Conservation (phyloP, 2,113 vertebrate genomes). For the Prionailurus bengalensis region DNA sequence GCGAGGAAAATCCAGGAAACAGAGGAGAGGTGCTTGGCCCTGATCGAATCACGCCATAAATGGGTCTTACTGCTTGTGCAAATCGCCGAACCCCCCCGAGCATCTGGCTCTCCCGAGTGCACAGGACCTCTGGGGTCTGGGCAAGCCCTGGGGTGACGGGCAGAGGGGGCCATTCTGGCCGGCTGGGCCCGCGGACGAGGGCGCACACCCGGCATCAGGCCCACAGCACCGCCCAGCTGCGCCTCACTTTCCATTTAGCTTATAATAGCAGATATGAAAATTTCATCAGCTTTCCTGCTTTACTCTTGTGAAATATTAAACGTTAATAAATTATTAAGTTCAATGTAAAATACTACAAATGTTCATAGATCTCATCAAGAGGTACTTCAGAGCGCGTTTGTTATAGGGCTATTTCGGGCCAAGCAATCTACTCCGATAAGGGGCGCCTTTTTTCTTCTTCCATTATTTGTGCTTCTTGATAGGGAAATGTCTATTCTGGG, state of each 20-base stretch:
- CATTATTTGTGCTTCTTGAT: neutral
- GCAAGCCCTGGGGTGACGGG: fast-evolving
- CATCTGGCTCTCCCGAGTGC: neutral
- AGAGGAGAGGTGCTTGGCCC: neutral
- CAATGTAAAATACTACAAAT: slow-evolving; percentile 88
- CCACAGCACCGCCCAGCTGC: slow-evolving; percentile 52
- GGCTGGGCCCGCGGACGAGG: fast-evolving
- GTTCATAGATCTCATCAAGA: slow-evolving; percentile 80
- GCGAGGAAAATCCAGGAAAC: neutral
- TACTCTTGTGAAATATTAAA: slow-evolving; percentile 89
- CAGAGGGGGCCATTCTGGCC: neutral
- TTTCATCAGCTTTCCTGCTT: slow-evolving; percentile 88
- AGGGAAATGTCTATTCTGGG: slow-evolving; percentile 19
- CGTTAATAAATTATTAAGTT: slow-evolving; percentile 88
- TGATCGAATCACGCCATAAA: neutral
- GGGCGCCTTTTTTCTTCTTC: neutral
- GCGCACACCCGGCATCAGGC: neutral
- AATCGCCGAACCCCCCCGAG: too few relatives aligned
- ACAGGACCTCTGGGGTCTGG: too few relatives aligned
- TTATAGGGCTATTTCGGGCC: slow-evolving; percentile 67
- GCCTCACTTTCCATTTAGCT: slow-evolving; percentile 80
- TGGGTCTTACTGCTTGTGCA: neutral
- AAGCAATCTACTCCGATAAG: slow-evolving; percentile 1
- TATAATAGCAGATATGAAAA: slow-evolving; percentile 87
- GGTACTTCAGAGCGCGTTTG: slow-evolving; percentile 23